These are phyloP conservation scores for Allacma fusca DNA, from an alignment of 2,888 invertebrate genomes.

Conservation along the genomic window DNA sequence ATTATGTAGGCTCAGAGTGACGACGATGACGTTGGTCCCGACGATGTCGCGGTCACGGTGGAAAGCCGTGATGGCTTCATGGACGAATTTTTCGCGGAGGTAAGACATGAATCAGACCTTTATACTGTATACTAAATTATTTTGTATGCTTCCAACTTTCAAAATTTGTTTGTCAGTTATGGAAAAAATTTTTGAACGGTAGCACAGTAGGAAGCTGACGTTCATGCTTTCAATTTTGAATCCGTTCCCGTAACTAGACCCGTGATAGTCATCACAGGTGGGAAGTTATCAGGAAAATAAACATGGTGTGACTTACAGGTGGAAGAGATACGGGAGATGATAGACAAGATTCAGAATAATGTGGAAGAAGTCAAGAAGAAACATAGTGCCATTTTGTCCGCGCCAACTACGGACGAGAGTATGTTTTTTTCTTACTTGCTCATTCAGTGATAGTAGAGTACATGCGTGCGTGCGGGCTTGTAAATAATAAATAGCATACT, in stretches of 20 bases:
- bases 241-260: too few species aligned
- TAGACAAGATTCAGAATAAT: constrained; percentile 99
- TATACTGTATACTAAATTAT: not conserved
- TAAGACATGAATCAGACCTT: constrained; percentile 70
- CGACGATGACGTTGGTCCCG: constrained; percentile 92
- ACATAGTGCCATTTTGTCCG: constrained; percentile 98
- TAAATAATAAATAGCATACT: not conserved
- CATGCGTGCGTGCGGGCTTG: not conserved
- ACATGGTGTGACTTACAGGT: constrained; percentile 72
- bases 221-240: too few species aligned
- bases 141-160: not conserved
- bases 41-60: constrained; percentile 95
- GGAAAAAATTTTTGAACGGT: too few species aligned
- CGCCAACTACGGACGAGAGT: constrained; percentile 99
- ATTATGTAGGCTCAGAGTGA: constrained; percentile 91
- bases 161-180: not conserved
- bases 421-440: constrained; percentile 67
- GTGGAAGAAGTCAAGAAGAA: constrained; percentile 99
- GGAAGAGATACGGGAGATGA: constrained; percentile 99
- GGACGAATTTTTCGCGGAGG: constrained; percentile 99
- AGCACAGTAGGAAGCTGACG: too few species aligned
- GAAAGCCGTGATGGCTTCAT: constrained; percentile 93
- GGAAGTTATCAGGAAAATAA: too few species aligned
- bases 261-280: too few species aligned
- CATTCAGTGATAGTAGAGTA: not conserved